Evolutionary conservation across 92 coral and sea anemone species (phyloP).

Genomic region (Montipora capitata): DNA sequence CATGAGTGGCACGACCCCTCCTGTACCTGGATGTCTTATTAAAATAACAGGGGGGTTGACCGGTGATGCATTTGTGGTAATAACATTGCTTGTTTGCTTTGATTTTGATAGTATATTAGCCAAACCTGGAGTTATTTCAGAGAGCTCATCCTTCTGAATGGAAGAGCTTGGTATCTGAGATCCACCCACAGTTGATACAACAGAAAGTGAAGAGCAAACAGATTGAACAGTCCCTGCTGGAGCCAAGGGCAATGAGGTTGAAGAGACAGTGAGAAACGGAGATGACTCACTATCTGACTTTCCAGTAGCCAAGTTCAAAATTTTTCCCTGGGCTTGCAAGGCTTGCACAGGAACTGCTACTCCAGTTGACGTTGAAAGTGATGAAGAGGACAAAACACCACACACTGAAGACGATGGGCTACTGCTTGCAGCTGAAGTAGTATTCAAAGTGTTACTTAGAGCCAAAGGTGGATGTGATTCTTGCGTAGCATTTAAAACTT

Average conservation of each 20-base stretch:
- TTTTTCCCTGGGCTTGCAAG: background rate
- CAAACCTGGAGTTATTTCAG: background rate
- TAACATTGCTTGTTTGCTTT: background rate
- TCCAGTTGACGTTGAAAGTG: background rate
- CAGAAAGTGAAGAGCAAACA: background rate
- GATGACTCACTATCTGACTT: background rate
- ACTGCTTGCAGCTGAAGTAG: background rate
- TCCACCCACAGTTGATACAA: background rate
- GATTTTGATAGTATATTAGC: conserved; percentile 1
- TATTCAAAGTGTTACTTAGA: conserved; percentile 14
- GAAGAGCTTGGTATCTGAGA: conserved; percentile 29
- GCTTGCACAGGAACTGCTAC: conserved; percentile 4
- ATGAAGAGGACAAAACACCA: background rate
- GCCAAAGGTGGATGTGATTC: background rate
- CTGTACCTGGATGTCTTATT: conserved; percentile 24
- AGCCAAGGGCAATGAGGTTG: background rate
- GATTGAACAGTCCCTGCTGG: background rate
- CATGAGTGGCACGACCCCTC: conserved; percentile 38
- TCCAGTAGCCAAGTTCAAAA: background rate
- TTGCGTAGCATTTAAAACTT: background rate
- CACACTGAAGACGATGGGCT: conserved; percentile 2
- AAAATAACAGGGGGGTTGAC: conserved; percentile 24
- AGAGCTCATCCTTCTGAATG: conserved; percentile 16
- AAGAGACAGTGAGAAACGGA: background rate
- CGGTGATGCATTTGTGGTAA: conserved; percentile 29